Evolutionary conservation across 2,888 invertebrate genomes (phyloP).

Genomic region (Metopia argyrocephala): DNA sequence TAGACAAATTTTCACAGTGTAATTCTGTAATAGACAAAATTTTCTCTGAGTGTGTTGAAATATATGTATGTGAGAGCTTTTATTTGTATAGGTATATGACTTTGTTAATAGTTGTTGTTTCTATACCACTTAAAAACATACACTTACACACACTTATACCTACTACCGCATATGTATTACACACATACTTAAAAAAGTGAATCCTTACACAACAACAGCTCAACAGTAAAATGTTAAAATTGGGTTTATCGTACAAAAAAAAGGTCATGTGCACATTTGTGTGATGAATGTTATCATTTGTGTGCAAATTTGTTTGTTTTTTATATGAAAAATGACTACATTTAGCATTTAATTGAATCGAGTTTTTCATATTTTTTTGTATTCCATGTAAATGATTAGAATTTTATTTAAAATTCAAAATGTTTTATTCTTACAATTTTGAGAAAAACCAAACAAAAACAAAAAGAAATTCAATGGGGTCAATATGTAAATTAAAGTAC

Average conservation of each 20-base stretch:
- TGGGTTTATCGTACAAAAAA: neutral
- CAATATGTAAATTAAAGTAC: no score
- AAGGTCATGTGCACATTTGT: constrained; percentile 38
- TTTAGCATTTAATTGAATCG: neutral
- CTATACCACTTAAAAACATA: neutral
- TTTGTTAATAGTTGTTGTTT: neutral
- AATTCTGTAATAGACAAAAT: neutral
- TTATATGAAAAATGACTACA: constrained; percentile 10
- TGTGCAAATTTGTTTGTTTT: constrained; percentile 1
- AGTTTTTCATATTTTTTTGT: neutral
- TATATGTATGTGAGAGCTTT: constrained; percentile 7
- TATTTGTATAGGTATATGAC: constrained; percentile 20
- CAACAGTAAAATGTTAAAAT: neutral
- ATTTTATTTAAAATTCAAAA: constrained; percentile 7
- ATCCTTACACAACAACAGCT: neutral
- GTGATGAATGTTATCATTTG: constrained; percentile 38
- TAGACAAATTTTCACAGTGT: no score
- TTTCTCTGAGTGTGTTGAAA: neutral
- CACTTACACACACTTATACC: neutral
- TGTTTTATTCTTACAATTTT: neutral
- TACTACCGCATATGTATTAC: neutral
- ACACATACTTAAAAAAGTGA: neutral
- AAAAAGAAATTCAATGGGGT: no score
- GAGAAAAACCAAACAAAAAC: no score
- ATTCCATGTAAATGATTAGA: neutral